Evolutionary conservation across 2,888 invertebrate species (phyloP).

Genomic region (Amaurobius ferox): DNA sequence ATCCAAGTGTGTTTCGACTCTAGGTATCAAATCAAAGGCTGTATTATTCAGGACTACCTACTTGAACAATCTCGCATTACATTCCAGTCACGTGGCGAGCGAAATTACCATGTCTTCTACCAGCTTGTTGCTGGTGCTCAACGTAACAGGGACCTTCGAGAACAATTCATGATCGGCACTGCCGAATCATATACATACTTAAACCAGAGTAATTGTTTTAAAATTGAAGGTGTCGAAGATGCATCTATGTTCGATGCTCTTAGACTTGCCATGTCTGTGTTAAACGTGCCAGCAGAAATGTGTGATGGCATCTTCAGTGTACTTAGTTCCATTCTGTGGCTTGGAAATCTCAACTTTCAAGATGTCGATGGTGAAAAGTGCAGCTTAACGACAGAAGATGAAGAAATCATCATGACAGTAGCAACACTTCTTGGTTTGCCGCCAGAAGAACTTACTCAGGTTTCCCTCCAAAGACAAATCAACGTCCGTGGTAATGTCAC

Average conservation of each 20-base stretch:
- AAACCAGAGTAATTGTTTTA: conserved; percentile 83
- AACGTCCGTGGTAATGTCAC: conserved; percentile 95
- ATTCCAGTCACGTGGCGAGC: conserved; percentile 90
- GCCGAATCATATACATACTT: conserved; percentile 89
- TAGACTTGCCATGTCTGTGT: conserved; percentile 90
- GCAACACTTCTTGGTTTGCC: conserved; percentile 86
- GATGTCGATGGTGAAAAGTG: conserved; percentile 93
- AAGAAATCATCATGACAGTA: conserved; percentile 85
- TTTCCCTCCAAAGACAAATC: conserved; percentile 87
- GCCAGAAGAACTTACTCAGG: conserved; percentile 85
- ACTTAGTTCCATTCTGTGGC: conserved; percentile 91
- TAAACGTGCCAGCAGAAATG: conserved; percentile 84
- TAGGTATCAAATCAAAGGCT: conserved; percentile 92
- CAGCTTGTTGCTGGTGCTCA: conserved; percentile 88
- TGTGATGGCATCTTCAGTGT: conserved; percentile 93
- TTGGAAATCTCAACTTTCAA: conserved; percentile 91
- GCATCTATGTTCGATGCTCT: conserved; percentile 88
- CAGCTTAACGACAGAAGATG: conserved; percentile 84
- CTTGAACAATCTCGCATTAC: conserved; percentile 93
- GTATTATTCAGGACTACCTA: conserved; percentile 92
- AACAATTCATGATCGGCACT: conserved; percentile 85
- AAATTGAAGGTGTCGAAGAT: conserved; percentile 83
- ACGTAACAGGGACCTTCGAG: conserved; percentile 74
- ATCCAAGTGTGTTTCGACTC: conserved; percentile 95
- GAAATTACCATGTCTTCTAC: conserved; percentile 95